Conservation (phyloP, 2,113 vertebrate species). For the Gopherus evgoodei region DNA sequence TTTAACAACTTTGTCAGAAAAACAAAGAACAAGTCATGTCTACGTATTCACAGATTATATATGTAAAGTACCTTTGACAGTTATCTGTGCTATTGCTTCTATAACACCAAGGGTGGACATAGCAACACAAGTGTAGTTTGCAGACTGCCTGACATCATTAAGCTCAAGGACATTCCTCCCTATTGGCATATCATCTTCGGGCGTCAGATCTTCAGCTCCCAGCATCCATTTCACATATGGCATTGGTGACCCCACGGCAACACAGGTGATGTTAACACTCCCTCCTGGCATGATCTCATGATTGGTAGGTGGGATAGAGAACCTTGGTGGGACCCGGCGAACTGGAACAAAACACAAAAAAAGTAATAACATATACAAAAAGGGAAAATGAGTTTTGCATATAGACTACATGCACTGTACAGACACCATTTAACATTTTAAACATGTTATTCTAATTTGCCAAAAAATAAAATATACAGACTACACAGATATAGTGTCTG, state of each 20-base stretch:
- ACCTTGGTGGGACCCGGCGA: constrained; percentile 95
- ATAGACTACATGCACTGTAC: constrained; percentile 78
- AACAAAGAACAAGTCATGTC: neutral
- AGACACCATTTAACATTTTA: constrained; percentile 71
- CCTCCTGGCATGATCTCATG: constrained; percentile 99
- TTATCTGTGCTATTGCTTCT: constrained; percentile 98
- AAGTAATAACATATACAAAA: constrained; percentile 79
- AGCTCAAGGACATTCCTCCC: constrained; percentile 98
- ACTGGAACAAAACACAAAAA: constrained; percentile 89
- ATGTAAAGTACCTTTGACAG: constrained; percentile 92
- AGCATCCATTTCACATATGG: constrained; percentile 99
- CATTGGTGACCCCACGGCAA: constrained; percentile 99
- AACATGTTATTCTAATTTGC: constrained; percentile 33
- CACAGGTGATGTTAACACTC: constrained; percentile 99
- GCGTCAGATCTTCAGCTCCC: constrained; percentile 96
- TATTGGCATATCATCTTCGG: constrained; percentile 99
- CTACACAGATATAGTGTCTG: constrained; percentile 76
- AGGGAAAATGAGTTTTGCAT: constrained; percentile 22
- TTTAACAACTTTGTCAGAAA: neutral
- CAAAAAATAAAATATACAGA: constrained; percentile 68
- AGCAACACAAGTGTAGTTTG: constrained; percentile 98
- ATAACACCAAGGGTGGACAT: constrained; percentile 99
- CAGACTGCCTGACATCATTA: constrained; percentile 97
- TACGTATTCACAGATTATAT: neutral
- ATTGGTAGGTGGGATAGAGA: constrained; percentile 98